A percentile compares a stretch with the other conserved stretches of the same genome.
These are phyloP conservation scores for Trachemys scripta DNA, from an alignment of 2,113 vertebrate genomes.

Conservation along the genomic window DNA sequence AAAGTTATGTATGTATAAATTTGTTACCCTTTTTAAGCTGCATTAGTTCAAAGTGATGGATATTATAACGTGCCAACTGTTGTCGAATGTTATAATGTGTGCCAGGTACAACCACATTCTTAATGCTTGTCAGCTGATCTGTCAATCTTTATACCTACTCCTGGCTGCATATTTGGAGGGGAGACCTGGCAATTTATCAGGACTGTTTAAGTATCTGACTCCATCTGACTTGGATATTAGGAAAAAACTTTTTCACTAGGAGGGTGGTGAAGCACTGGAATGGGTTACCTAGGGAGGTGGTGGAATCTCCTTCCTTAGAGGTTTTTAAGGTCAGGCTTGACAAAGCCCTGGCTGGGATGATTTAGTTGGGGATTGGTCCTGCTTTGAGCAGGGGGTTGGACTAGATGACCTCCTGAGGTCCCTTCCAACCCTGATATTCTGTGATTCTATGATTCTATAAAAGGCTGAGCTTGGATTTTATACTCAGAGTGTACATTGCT, in stretches of 20 bases:
- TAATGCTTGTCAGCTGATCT: constrained; percentile 47
- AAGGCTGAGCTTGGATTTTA: neutral
- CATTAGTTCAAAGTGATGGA: neutral
- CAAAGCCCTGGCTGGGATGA: no score
- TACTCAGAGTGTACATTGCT: neutral
- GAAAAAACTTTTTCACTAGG: no score
- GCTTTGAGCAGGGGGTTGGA: no score
- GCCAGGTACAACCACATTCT: constrained; percentile 42
- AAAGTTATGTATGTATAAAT: constrained; percentile 34
- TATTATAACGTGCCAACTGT: constrained; percentile 36
- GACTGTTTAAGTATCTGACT: neutral
- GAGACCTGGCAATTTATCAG: constrained; percentile 4
- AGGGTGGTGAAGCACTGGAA: no score
- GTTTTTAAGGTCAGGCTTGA: no score
- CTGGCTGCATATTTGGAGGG: neutral
- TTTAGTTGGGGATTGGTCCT: no score
- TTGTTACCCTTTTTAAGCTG: constrained; percentile 55
- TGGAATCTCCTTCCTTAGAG: no score
- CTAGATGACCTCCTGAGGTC: no score
- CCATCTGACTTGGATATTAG: neutral
- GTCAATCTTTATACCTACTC: constrained; percentile 40
- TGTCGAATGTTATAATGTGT: constrained; percentile 40
- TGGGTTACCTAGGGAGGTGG: no score
- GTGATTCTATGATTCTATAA: neutral
- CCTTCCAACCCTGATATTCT: no score